Percentiles rank a stretch among this genome's conserved stretches.
These are phyloP conservation scores for Budorcas taxicolor DNA, from an alignment of 2,113 vertebrate species.

Conservation along the genomic window DNA sequence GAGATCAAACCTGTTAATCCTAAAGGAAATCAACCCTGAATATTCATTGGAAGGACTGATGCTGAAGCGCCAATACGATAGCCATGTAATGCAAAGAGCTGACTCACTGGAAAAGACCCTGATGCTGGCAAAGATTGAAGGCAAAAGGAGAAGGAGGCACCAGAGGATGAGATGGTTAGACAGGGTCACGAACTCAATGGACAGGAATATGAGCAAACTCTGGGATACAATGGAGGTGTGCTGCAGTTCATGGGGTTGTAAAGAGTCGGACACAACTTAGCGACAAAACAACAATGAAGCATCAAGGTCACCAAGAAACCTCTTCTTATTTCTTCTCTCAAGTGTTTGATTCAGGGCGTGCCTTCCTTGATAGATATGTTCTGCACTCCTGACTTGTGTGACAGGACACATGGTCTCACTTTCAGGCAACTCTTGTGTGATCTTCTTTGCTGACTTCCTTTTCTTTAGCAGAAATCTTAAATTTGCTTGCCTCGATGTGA, in stretches of 20 bases:
- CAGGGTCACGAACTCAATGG: neutral
- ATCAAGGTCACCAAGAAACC: too few relatives aligned
- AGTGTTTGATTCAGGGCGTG: neutral
- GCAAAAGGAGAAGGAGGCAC: neutral
- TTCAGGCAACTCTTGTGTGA: neutral
- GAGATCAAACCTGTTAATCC: neutral
- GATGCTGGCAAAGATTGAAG: neutral
- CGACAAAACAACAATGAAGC: neutral
- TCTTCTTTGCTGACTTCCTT: neutral
- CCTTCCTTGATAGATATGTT: neutral
- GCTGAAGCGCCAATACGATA: neutral
- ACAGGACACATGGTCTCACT: neutral
- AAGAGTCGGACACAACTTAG: neutral
- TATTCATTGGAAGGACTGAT: neutral
- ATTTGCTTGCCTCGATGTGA: neutral
- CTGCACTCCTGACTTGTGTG: neutral
- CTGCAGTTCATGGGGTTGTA: neutral
- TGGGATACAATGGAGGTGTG: rapidly evolving
- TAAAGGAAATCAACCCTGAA: neutral
- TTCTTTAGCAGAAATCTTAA: neutral
- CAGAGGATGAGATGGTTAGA: neutral
- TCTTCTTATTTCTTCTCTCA: neutral
- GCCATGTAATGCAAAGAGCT: neutral
- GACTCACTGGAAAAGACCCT: neutral
- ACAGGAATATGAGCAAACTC: neutral